Evolutionary conservation across 1,140 invertebrate species (phyloP), one percentile per base, ranked within the genome.

Genomic region (Apis dorsata): DNA sequence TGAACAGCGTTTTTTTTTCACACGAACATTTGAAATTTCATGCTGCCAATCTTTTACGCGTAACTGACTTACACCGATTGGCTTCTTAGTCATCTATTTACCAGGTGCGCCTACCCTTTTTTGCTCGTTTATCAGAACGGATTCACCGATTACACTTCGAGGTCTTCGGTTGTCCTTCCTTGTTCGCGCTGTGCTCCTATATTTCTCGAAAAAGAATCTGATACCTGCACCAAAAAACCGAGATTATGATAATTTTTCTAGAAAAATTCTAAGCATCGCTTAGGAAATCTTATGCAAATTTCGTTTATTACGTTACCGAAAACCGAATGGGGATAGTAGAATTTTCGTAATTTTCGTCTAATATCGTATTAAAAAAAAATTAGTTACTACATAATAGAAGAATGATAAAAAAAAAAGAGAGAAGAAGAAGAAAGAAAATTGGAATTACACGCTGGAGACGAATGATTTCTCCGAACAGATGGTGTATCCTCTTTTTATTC

Each of bases 1-100:
- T 5, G 17, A 49, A 4, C 69, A 51, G 24, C 19, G 5, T 70
- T 24, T 59, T 11, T 44, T 44, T 44, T 74, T 77, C 53, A 0
- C 55, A 34, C 21, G 24, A 59, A 17, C 44, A 55, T 44, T 76
- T 69, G 55, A 81, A 60, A 81, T 76, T 76, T 76, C 73, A 68
- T 9, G 65, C 55, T 51, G n/a, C 24, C 12, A 24, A n/a, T 57
- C 21, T 21, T 59, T 59, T 24, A n/a, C 34, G 44, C 34, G 24
- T 59, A 81, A 77, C 62, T n/a, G 80, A 68, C 73, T 81, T 77
- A 68, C 55, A 81, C 55, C n/a, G 73, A 81, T 81, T 62, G 80
- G 80, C 80, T 81, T 81, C 80, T 59, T 69, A 69, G 65, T 55
- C 34, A 60, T 57, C 53, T 79, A 72, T 72, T 60, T 76, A 76